phyloP scores from a whole-genome alignment of 1,140 invertebrate species.

The Cydia splendana region DNA sequence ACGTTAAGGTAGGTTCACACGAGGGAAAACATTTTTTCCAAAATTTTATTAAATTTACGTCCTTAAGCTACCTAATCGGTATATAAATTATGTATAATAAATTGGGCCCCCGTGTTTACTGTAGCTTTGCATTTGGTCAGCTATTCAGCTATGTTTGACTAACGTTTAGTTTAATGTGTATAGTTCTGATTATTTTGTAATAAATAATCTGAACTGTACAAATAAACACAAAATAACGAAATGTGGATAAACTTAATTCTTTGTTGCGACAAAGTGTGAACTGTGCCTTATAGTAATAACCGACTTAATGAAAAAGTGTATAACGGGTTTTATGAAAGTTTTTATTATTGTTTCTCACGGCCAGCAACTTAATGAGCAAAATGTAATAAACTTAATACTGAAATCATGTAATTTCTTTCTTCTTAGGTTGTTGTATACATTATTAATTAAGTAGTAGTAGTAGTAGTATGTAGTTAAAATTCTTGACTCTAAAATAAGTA shows the following conservation, averaged over 20 bases:
- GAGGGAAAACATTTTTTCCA: background rate
- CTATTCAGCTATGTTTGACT: too few species aligned
- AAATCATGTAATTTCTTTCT: background rate
- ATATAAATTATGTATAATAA: too few species aligned
- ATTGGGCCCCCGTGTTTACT: too few species aligned
- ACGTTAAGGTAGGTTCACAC: background rate
- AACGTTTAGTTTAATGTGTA: too few species aligned
- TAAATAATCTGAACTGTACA: too few species aligned
- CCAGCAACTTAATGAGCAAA: background rate
- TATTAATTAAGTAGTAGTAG: background rate
- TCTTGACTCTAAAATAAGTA: too few species aligned
- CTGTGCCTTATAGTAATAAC: background rate
- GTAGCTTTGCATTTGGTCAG: too few species aligned
- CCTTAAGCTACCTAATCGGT: too few species aligned
- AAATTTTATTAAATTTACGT: too few species aligned
- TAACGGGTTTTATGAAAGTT: constrained; percentile 13
- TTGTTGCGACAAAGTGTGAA: background rate
- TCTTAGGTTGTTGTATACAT: background rate
- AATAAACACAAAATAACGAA: too few species aligned
- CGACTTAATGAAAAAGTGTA: constrained; percentile 12
- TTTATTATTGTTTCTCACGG: constrained; percentile 9
- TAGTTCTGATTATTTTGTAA: too few species aligned
- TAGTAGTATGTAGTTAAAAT: too few species aligned
- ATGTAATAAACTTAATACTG: constrained; percentile 5
- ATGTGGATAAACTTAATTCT: background rate